Base-by-base conservation (phyloP, 2,888 invertebrate genomes). In the Acleris literana region DNA sequence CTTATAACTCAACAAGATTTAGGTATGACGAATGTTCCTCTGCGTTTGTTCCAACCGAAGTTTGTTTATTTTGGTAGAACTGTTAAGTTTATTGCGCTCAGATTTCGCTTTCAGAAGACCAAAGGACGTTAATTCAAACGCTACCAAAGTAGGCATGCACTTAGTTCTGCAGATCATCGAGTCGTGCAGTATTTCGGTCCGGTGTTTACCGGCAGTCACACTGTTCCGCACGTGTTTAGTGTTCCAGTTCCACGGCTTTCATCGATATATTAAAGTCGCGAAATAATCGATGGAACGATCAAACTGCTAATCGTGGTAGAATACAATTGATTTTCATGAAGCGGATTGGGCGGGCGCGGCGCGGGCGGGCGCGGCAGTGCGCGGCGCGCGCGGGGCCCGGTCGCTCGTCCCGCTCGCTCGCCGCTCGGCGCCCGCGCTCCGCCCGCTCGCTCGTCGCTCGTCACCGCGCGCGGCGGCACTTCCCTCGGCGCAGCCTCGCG, bases 321-420 rank as follows among this genome's bases (percentile, higher is more conserved):
- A 64, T 64, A 65, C 65, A 65, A 63, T 63, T 62, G 61, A 63
- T 67, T 67, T 62, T 62, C 56, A 22, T 57, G 67, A 66, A 69
- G 48, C 63, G 68, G 67, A 43, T 63, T 64, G 54, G 66, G 69
- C 64, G 68, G 70, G 68, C 63, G 69, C 64, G 69, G 56, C 58
- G 69, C 52, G 39, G 63, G 68, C 63, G 66, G 73, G 67, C 59
- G 59, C 56, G 61, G 84, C 89, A 87, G 89, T 87, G 88, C 84
- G 85, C 85, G 87, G 86, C 87, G 90, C 86, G 87, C 86, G 87
- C 84, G 83, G 81, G 80, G 73, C 74, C 77, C 80, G 81, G 81
- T 75, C 74, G 82, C 82, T 79, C 83, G 87, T 78, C 74, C 61
- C 68, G 71, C 64, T 69, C 71, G 69, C 72, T 68, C 67, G 72